Evolutionary conservation across 2,888 invertebrate species (phyloP).

Genomic region (Dryobota labecula): DNA sequence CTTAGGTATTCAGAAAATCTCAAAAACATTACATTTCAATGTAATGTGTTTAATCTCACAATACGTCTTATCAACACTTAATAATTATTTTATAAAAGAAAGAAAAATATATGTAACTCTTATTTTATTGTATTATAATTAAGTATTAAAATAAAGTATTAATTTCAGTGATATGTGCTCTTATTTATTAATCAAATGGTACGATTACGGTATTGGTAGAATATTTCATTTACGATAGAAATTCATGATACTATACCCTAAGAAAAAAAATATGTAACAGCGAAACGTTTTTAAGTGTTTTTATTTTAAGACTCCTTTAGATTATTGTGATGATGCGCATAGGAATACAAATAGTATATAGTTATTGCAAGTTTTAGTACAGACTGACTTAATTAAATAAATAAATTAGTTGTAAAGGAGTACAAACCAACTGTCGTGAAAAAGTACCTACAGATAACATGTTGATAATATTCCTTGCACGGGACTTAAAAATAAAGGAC

Average conservation of each 20-base stretch:
- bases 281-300: background rate
- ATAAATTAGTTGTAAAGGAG: background rate
- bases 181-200: conserved; percentile 14
- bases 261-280: background rate
- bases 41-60: background rate
- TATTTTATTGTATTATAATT: conserved; percentile 16
- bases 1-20: background rate
- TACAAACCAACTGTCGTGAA: conserved; percentile 4
- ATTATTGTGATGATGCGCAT: background rate
- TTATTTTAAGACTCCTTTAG: background rate
- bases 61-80: background rate
- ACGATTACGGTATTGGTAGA: background rate
- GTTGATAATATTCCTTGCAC: background rate
- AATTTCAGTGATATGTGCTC: conserved; percentile 37
- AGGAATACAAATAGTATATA: background rate
- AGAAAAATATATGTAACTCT: background rate
- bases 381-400: background rate
- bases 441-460: background rate
- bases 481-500: background rate
- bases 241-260: background rate
- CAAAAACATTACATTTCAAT: conserved; percentile 2
- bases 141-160: conserved; percentile 33
- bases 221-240: background rate
- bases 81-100: conserved; percentile 6
- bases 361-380: background rate